Base-by-base conservation (phyloP, 2,113 vertebrate species). In the Calidris pugnax region DNA sequence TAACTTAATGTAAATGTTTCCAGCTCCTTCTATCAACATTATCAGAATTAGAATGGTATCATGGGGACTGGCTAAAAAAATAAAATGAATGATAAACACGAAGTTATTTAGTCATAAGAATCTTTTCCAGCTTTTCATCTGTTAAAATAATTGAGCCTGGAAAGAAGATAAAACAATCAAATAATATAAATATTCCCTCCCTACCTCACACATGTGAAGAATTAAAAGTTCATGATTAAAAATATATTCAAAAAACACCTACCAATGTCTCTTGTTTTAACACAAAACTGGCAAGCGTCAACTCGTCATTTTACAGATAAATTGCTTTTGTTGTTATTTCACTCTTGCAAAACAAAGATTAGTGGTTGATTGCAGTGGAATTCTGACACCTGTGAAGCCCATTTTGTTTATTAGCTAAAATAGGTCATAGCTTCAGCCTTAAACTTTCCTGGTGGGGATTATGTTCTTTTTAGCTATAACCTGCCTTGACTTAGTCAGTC, bases 121-220 rank as follows among this genome's bases (percentile, higher is more conserved):
- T 93, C 93, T 95, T 97, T 98, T 96, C 92, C 96, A 98, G 67
- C 78, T 93, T 97, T 97, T 98, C 95, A 97, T 91, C 89, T 97
- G 93, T 98, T 98, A 98, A 98, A 98, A 97, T 97, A 97, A 97
- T 95, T 97, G 71, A 96, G 80, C 63, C 85, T 95, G 88, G 91
- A 97, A 98, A 98, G 93, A 56, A 94, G 92, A 97, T 97, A 97
- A 95, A 91, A 88, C 67, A 97, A 97, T 91, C 91, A 95, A 95
- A 96, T 91, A 64, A 76, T 51, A 91, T 69, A 97, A 98, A 97
- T 93, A 97, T 90, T 94, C 80, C 80, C 64, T 94, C 79, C 66
- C 82, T 81, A 11, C 63, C 85, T 83, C 73, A 74, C 85, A 91
- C 67, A 94, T 87, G 87, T 90, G 89, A 96, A 95, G 92, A 97